Base-by-base conservation (phyloP, 2,113 vertebrate species). In the Glaucidium brasilianum region DNA sequence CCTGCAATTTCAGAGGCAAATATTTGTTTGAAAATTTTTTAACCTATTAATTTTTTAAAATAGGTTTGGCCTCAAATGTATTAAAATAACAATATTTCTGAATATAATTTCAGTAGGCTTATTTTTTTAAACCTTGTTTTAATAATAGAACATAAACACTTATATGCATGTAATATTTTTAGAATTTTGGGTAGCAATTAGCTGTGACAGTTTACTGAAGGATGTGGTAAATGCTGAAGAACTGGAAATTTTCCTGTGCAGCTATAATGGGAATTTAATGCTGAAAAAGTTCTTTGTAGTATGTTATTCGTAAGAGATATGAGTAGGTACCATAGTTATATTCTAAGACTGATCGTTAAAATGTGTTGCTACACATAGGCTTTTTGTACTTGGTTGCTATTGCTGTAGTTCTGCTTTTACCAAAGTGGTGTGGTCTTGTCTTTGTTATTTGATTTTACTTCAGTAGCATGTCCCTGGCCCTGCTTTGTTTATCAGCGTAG, bases 261-360 rank as follows among this genome's bases (percentile, higher is more conserved):
- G 47, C 47, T 72, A 77, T 50, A 71, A 27, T 35, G 12, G 10
- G 15, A 62, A 26, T 74, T 62, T 20, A 53, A 27, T 69, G 32
- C 55, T 74, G 21, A 37, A 32, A 73, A 60, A 9, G 6, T 50
- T 90, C 3, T 72, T 67, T 45, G 8, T n/a, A 41, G 19, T 37
- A 10, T 27, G 15, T 82, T 30, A 30, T 58, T 88, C 0, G 0
- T 32, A 47, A 59, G 18, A 3, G 0, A 8, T 37, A 26, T 0
- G 0, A 63, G 15, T n/a, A 45, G 34, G 26, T 73, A 34, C 17
- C 10, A 1, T 18, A 11, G 20, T 59, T 71, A 13, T 10, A 29
- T 81, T 74, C 32, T 7, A 73, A 77, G 79, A 34, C 16, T 35
- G 35, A 23, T 62, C 35, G 43, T 67, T 52, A 43, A 67, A 47